Conservation (phyloP, 1,140 invertebrate species). For the Euura lappo region DNA sequence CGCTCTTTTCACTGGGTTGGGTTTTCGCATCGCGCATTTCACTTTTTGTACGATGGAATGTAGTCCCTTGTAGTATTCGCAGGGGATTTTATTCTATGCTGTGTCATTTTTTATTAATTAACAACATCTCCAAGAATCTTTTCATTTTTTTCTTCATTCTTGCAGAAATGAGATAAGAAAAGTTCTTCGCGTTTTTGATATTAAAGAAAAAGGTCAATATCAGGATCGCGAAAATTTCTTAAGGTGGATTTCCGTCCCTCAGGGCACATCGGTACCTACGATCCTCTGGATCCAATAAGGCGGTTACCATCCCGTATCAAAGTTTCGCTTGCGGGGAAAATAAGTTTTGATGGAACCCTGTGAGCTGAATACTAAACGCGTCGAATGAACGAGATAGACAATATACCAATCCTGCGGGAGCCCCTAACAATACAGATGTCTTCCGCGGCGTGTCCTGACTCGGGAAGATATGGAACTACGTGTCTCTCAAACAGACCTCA, state of each 20-base stretch:
- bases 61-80: background rate
- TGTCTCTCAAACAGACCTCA: conserved; percentile 4
- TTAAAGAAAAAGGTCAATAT: no score
- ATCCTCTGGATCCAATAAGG: background rate
- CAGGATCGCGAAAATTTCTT: no score
- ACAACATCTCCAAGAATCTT: no score
- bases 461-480: background rate
- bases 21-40: no score
- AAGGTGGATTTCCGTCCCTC: no score
- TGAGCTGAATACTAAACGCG: conserved; percentile 4
- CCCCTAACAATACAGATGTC: conserved; percentile 6
- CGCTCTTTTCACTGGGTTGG: background rate
- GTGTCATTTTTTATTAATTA: no score
- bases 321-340: background rate
- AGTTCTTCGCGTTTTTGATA: no score
- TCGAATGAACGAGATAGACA: conserved; percentile 7
- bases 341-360: conserved; percentile 2
- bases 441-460: conserved; percentile 1
- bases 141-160: no score
- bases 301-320: background rate
- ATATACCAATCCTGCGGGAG: background rate
- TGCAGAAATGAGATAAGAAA: no score
- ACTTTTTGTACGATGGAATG: background rate
- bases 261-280: no score
- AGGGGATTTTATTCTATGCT: background rate